phyloP scores from a whole-genome alignment of 1,140 invertebrate genomes.

The Cataglyphis hispanica region DNA sequence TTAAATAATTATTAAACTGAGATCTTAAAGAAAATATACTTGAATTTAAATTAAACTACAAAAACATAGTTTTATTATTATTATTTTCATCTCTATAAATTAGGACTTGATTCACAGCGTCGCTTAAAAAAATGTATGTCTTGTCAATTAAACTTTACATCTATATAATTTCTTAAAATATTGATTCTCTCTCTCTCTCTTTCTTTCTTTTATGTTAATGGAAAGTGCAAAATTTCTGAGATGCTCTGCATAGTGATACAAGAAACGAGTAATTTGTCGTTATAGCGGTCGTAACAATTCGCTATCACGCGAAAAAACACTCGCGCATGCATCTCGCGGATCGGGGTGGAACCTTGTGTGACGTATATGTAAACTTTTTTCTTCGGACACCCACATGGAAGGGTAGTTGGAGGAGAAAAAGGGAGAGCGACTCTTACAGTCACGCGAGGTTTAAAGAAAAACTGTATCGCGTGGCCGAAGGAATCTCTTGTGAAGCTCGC shows the following conservation, averaged over 20 bases:
- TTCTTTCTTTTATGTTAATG: not conserved
- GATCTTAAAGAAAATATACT: not conserved
- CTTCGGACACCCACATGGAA: not conserved
- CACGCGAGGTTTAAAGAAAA: conserved; percentile 64
- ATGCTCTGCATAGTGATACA: conserved; percentile 8
- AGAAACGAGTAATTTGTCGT: conserved; percentile 66
- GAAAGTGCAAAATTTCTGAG: not conserved
- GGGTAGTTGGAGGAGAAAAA: not conserved
- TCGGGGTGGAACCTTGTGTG: conserved; percentile 48
- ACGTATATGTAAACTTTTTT: conserved; percentile 60
- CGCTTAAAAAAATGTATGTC: not conserved
- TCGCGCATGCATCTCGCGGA: conserved; percentile 46
- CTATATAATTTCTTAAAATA: too few relatives aligned
- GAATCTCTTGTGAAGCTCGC: conserved; percentile 47
- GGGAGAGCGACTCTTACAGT: conserved; percentile 11
- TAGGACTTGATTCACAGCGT: not conserved
- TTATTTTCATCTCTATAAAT: not conserved
- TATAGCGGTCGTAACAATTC: conserved; percentile 58
- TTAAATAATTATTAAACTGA: not conserved
- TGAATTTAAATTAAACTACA: not conserved
- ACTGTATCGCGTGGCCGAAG: conserved; percentile 63
- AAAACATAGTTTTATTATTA: not conserved
- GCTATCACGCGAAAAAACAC: conserved; percentile 65
- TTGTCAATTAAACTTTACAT: too few relatives aligned
- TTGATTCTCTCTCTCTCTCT: too few relatives aligned